Evolutionary conservation across 1,140 invertebrate species (phyloP).

Genomic region (Colletes gigas): DNA sequence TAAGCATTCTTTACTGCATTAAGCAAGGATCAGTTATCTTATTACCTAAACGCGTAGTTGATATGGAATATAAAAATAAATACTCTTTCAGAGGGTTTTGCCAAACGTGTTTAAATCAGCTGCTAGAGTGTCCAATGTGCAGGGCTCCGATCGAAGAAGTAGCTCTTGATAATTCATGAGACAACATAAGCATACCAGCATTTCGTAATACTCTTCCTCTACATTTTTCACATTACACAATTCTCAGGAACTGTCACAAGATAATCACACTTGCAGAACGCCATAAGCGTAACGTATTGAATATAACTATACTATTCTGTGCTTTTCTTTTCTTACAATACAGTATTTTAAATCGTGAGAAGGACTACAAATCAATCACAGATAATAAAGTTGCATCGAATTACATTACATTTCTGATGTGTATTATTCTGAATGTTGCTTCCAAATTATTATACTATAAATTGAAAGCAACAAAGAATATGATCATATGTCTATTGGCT

Average conservation of each 20-base stretch:
- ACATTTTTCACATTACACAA: conserved; percentile 51
- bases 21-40: background rate
- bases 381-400: conserved; percentile 30
- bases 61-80: conserved; percentile 26
- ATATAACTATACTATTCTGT: conserved; percentile 54
- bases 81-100: conserved; percentile 90
- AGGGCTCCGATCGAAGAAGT: conserved; percentile 83
- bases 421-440: conserved; percentile 12
- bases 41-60: background rate
- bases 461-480: conserved; percentile 14
- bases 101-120: conserved; percentile 87
- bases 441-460: conserved; percentile 6
- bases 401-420: background rate
- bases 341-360: conserved; percentile 57
- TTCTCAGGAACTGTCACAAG: conserved; percentile 55
- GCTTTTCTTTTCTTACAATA: conserved; percentile 65
- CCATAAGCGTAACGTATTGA: conserved; percentile 40
- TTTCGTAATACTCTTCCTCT: conserved; percentile 56
- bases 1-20: background rate
- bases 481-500: conserved; percentile 2
- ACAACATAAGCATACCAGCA: conserved; percentile 57
- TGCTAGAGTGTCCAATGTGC: conserved; percentile 94
- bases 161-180: conserved; percentile 77
- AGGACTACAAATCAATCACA: conserved; percentile 44
- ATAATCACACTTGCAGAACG: conserved; percentile 55